These are phyloP conservation scores for Pissodes strobi DNA, from an alignment of 1,140 invertebrate species.

Conservation along the genomic window DNA sequence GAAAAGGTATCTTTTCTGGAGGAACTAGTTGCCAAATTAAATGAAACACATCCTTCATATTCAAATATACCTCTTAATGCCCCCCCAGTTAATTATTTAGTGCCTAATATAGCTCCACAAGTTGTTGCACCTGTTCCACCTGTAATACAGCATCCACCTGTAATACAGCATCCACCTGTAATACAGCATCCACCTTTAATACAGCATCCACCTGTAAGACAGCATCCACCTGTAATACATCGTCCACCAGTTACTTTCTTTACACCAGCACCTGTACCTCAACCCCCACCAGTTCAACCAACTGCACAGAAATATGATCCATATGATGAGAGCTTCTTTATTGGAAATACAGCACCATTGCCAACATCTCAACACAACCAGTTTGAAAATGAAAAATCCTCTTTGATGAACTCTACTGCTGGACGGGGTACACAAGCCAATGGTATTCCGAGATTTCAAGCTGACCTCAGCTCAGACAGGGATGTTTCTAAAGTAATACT, in stretches of 20 bases:
- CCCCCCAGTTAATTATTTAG: background rate
- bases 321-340: slow-evolving; percentile 41
- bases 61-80: background rate
- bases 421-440: background rate
- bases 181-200: background rate
- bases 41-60: slow-evolving; percentile 35
- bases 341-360: slow-evolving; percentile 19
- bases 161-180: background rate
- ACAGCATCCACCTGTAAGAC: background rate
- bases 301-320: slow-evolving; percentile 7
- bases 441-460: background rate
- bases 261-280: background rate
- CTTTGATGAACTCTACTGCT: background rate
- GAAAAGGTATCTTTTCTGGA: slow-evolving; percentile 48
- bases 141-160: background rate
- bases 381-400: background rate
- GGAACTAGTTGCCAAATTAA: slow-evolving; percentile 48
- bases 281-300: background rate
- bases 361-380: background rate
- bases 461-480: background rate
- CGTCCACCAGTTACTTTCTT: slow-evolving; percentile 1
- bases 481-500: slow-evolving; percentile 31
- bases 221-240: slow-evolving; percentile 15
- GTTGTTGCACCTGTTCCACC: background rate
- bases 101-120: background rate